These are phyloP conservation scores for Deroptyus accipitrinus DNA, from an alignment of 2,113 vertebrate genomes.

Conservation along the genomic window DNA sequence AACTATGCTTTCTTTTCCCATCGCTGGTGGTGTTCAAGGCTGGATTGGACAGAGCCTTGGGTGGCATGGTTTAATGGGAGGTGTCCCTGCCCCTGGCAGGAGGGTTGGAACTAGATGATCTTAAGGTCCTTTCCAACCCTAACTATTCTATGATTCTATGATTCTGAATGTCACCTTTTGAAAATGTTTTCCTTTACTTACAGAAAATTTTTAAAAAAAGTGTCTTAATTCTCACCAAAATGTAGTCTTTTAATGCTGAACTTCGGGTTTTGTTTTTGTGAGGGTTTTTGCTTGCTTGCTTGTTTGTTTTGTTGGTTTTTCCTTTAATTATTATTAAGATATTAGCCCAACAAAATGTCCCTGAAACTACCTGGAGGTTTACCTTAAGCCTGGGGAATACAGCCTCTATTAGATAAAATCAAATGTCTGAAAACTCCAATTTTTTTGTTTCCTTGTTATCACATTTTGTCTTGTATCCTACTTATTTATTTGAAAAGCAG, in stretches of 20 bases:
- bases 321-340: not conserved
- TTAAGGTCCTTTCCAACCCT: no score
- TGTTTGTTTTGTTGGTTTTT: not conserved
- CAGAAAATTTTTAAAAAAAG: not conserved
- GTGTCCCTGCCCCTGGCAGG: no score
- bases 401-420: not conserved
- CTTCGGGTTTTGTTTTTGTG: not conserved
- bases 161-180: not conserved
- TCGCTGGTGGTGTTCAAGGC: no score
- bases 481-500: not conserved
- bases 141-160: no score
- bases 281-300: not conserved
- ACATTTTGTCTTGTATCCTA: not conserved
- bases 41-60: no score
- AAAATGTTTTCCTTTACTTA: not conserved
- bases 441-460: not conserved
- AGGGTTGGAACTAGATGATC: no score
- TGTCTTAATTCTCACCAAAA: not conserved
- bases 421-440: fast-evolving
- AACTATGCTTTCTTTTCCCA: not conserved
- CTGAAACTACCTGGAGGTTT: not conserved
- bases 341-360: not conserved
- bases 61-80: no score
- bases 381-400: not conserved
- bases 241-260: not conserved